Conservation (phyloP, 2,888 invertebrate species). For the Metacarcinus magister region DNA sequence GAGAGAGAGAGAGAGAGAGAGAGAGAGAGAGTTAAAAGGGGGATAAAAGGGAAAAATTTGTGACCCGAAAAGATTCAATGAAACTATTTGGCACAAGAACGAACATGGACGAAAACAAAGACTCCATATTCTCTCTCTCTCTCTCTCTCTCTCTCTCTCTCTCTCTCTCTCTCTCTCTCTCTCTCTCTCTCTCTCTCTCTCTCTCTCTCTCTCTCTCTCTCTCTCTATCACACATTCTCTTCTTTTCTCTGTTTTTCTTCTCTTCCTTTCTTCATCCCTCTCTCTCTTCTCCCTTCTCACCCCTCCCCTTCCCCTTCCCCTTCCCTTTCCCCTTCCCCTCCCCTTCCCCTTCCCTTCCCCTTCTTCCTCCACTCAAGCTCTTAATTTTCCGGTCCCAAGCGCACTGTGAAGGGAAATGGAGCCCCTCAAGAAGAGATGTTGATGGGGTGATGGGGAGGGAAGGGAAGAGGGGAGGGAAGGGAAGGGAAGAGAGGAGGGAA, state of each 20-base stretch:
- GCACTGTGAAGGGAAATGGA: neutral
- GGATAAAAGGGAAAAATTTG: neutral
- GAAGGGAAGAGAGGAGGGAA: neutral
- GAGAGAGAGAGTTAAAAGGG: neutral
- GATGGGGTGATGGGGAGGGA: neutral
- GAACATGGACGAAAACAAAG: neutral
- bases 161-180: neutral
- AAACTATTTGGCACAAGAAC: neutral
- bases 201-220: neutral
- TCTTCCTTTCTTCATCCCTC: neutral
- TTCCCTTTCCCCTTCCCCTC: neutral
- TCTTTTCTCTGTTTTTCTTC: neutral
- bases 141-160: neutral
- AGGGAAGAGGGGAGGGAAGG: neutral
- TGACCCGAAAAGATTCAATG: neutral
- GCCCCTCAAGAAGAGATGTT: neutral
- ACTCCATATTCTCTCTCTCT: neutral
- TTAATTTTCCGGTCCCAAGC: too few species aligned
- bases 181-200: neutral
- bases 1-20: neutral
- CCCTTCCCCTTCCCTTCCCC: neutral
- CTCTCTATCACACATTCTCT: neutral
- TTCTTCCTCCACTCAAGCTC: neutral
- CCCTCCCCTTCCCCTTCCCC: neutral
- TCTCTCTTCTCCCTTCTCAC: too few species aligned